A percentile compares a stretch with the other conserved stretches of the same genome.
Conservation (phyloP, 1,140 invertebrate species). For the Proales similis region DNA sequence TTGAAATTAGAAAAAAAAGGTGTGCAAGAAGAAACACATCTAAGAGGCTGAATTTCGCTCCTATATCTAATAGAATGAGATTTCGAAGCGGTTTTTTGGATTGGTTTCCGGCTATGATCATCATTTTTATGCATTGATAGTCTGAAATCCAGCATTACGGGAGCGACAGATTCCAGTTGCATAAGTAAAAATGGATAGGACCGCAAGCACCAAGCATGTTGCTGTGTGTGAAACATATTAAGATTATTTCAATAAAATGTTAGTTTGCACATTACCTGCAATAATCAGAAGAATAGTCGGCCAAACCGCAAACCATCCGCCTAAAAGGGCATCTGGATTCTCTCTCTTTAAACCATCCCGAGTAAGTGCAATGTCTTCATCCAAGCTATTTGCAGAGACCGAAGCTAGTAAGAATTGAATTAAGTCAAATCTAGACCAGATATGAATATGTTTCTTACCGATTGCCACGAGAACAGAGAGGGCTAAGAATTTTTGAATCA, state of each 20-base stretch:
- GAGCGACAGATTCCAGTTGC: constrained; percentile 29
- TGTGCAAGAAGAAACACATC: too few relatives aligned
- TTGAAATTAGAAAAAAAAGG: too few relatives aligned
- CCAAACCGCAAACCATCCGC: constrained; percentile 24
- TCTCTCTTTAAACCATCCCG: constrained; percentile 14
- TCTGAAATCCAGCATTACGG: neutral
- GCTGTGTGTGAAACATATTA: neutral
- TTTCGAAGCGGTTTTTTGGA: too few relatives aligned
- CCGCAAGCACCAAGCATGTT: constrained; percentile 1
- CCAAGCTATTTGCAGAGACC: neutral
- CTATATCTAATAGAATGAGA: too few relatives aligned
- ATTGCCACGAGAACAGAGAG: too few relatives aligned
- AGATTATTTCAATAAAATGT: neutral
- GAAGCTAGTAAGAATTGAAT: neutral
- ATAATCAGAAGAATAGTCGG: neutral
- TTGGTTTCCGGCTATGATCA: too few relatives aligned
- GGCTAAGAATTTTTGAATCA: constrained; percentile 8
- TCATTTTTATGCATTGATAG: constrained; percentile 2
- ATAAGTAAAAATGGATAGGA: constrained; percentile 22
- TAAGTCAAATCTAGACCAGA: neutral
- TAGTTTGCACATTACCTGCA: constrained; percentile 12
- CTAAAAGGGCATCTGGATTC: constrained; percentile 7
- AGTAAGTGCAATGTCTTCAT: constrained; percentile 6
- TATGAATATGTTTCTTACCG: too few relatives aligned
- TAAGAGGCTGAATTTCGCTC: too few relatives aligned